Conservation (phyloP, 2,797 vertebrate species). For the Myotis pilosus region DNA sequence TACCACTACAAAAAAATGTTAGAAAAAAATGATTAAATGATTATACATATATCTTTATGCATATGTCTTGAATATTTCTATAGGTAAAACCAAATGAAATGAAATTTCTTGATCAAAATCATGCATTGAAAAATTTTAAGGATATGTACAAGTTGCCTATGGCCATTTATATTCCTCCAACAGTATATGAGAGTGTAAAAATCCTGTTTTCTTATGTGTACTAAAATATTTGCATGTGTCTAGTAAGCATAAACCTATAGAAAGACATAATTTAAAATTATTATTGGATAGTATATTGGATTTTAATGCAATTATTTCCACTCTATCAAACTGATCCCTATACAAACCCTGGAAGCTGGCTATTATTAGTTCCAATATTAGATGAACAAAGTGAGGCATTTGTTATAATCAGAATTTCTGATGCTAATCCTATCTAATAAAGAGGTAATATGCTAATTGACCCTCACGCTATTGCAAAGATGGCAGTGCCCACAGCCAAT, state of each 20-base stretch:
- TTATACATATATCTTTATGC: background rate
- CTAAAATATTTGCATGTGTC: background rate
- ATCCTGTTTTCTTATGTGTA: background rate
- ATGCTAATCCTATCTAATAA: background rate
- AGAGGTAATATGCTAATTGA: too few relatives aligned
- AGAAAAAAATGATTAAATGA: background rate
- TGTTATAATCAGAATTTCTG: background rate
- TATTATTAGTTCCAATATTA: constrained; percentile 37
- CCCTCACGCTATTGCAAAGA: too few relatives aligned
- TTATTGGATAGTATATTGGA: background rate
- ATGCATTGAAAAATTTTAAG: background rate
- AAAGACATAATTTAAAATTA: constrained; percentile 34
- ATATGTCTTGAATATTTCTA: constrained; percentile 34
- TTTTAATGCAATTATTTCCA: constrained; percentile 20
- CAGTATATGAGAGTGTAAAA: background rate
- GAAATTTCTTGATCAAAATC: constrained; percentile 5
- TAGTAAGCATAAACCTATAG: background rate
- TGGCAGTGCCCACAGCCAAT: too few relatives aligned
- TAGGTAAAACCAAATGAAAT: background rate
- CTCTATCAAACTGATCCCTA: background rate
- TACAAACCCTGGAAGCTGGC: background rate
- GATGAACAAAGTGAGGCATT: constrained; percentile 25
- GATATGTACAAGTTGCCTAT: background rate
- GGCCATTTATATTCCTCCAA: background rate
- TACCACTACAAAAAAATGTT: background rate